phyloP scores from a whole-genome alignment of 2,797 vertebrate species.

The Bucorvus abyssinicus region DNA sequence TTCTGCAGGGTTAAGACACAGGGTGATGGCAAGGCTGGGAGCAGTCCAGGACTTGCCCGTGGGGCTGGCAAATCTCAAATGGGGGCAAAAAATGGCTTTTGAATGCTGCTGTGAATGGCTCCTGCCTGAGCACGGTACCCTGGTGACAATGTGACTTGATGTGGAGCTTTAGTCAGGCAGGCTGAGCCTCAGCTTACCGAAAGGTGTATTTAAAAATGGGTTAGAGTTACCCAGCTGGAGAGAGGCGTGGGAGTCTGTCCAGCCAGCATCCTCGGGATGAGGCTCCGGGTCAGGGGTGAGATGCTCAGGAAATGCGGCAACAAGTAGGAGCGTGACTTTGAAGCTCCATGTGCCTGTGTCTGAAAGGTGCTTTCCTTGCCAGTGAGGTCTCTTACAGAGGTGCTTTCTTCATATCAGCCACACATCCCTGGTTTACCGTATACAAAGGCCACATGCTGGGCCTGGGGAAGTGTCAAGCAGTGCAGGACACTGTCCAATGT shows the following conservation, averaged over 20 bases:
- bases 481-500: background rate
- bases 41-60: rapidly evolving
- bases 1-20: background rate
- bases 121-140: too few species aligned
- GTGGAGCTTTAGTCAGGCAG: background rate
- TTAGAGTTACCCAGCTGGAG: background rate
- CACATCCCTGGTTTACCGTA: rapidly evolving
- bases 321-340: rapidly evolving
- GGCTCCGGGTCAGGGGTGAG: rapidly evolving
- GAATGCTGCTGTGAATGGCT: background rate
- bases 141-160: rapidly evolving
- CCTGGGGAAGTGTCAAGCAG: rapidly evolving
- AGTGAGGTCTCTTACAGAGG: rapidly evolving
- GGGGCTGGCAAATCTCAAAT: background rate
- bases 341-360: too few species aligned
- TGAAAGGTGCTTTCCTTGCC: background rate
- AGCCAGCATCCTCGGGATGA: background rate
- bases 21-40: background rate
- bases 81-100: background rate
- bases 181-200: rapidly evolving
- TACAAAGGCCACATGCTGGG: background rate
- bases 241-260: rapidly evolving
- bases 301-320: too few species aligned
- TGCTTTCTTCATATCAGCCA: background rate
- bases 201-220: background rate